phyloP scores from a whole-genome alignment of 2,888 invertebrate species.

The Hydrotaea cyrtoneurina region DNA sequence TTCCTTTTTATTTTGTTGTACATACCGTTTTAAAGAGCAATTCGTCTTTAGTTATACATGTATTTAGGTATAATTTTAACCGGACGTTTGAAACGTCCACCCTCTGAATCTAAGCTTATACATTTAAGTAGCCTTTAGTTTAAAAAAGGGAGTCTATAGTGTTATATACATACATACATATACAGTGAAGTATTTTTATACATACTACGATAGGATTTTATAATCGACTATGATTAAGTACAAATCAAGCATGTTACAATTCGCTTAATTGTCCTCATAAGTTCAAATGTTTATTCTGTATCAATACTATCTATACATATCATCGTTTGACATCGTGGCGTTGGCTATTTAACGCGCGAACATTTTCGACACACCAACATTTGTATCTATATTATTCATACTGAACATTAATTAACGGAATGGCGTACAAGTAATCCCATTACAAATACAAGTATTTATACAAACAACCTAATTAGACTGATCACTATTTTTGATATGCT shows the following conservation, averaged over 20 bases:
- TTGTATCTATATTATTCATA: slow-evolving; percentile 30
- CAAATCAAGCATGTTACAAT: slow-evolving; percentile 62
- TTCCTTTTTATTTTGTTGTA: slow-evolving; percentile 4
- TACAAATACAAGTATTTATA: slow-evolving; percentile 62
- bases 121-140: slow-evolving; percentile 54
- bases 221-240: slow-evolving; percentile 60
- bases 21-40: slow-evolving; percentile 34
- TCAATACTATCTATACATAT: slow-evolving; percentile 22
- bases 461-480: slow-evolving; percentile 65
- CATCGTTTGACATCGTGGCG: slow-evolving; percentile 32
- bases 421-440: slow-evolving; percentile 30
- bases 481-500: slow-evolving; percentile 59
- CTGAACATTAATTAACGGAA: not conserved
- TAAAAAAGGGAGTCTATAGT: slow-evolving; percentile 64
- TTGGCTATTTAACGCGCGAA: not conserved
- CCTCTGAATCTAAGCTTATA: slow-evolving; percentile 19
- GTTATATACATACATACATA: slow-evolving; percentile 49
- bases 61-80: slow-evolving; percentile 21
- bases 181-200: slow-evolving; percentile 63
- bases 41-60: slow-evolving; percentile 42
- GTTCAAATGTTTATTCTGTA: slow-evolving; percentile 21
- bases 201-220: slow-evolving; percentile 17
- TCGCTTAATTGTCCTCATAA: slow-evolving; percentile 10
- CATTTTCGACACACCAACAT: slow-evolving; percentile 29
- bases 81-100: slow-evolving; percentile 61